Conservation (phyloP, 2,113 vertebrate species). For the Isurus oxyrinchus region DNA sequence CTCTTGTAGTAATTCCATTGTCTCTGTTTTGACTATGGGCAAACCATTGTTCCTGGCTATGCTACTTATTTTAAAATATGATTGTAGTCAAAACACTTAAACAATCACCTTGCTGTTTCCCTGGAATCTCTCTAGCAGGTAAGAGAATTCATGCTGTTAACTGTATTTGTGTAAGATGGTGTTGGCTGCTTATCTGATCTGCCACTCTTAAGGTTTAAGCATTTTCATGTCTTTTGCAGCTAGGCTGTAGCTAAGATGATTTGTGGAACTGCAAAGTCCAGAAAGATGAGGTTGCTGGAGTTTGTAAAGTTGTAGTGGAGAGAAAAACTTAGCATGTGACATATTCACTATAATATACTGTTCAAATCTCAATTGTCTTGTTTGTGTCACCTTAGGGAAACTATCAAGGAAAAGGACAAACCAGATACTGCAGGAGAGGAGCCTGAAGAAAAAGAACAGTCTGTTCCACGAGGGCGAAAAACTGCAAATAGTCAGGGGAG, state of each 20-base stretch:
- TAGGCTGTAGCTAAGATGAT: not conserved
- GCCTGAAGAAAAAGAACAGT: constrained; percentile 87
- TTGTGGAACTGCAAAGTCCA: not conserved
- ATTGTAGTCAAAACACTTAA: not conserved
- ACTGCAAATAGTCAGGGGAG: constrained; percentile 96
- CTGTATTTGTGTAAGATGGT: not conserved
- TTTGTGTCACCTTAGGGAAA: constrained; percentile 65
- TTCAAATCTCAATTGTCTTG: not conserved
- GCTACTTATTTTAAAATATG: not conserved
- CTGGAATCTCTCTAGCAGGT: not conserved
- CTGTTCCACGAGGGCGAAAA: constrained; percentile 82
- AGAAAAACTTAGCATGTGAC: not conserved
- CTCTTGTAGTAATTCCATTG: not conserved
- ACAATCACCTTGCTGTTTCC: not conserved
- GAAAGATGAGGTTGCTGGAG: not conserved
- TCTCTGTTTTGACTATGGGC: not conserved
- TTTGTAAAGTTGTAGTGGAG: not conserved
- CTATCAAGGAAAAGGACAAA: constrained; percentile 94
- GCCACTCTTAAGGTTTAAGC: not conserved
- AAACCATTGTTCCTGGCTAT: not conserved
- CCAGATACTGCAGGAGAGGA: constrained; percentile 77
- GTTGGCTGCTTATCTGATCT: not conserved
- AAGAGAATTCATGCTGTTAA: not conserved
- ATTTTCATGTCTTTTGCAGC: not conserved
- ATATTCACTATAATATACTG: not conserved